These are phyloP conservation scores for Protula sp. DNA, from an alignment of 2,888 invertebrate species.

Conservation along the genomic window DNA sequence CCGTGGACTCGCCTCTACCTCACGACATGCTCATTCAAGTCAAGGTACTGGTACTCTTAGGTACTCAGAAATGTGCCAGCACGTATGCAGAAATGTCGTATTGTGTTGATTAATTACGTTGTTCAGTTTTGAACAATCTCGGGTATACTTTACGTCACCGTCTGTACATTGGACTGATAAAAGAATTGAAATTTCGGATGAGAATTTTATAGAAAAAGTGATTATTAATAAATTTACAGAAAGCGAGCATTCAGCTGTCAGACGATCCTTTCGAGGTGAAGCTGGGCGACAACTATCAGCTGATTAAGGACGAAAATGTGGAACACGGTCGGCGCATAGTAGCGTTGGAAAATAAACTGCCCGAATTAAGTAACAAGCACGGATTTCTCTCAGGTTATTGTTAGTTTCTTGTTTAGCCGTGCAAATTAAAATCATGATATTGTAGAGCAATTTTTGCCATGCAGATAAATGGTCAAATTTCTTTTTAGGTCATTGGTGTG, in stretches of 20 bases:
- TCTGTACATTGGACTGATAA: no score
- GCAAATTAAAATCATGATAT: neutral
- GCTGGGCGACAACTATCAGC: conserved; percentile 87
- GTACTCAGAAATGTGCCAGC: no score
- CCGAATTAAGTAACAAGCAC: neutral
- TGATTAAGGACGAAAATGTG: conserved; percentile 13
- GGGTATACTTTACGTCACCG: no score
- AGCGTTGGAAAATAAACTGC: neutral
- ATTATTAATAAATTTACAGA: no score
- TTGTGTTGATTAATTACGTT: no score
- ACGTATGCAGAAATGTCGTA: no score
- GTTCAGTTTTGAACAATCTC: no score
- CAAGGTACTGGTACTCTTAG: conserved; percentile 48
- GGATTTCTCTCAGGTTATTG: conserved; percentile 3
- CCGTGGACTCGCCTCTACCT: conserved; percentile 68
- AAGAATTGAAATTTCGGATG: no score
- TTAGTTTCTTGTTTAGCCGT: neutral
- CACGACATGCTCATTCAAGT: conserved; percentile 85
- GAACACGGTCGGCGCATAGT: neutral
- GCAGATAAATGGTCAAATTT: no score
- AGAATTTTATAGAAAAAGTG: no score
- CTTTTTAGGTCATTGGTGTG: no score
- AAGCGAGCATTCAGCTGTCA: conserved; percentile 73
- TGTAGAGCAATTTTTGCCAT: no score
- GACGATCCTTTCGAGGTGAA: conserved; percentile 99